Percentiles rank a stretch among this genome's conserved stretches.
phyloP scores from a whole-genome alignment of 2,113 vertebrate genomes.

The Atractosteus spatula region DNA sequence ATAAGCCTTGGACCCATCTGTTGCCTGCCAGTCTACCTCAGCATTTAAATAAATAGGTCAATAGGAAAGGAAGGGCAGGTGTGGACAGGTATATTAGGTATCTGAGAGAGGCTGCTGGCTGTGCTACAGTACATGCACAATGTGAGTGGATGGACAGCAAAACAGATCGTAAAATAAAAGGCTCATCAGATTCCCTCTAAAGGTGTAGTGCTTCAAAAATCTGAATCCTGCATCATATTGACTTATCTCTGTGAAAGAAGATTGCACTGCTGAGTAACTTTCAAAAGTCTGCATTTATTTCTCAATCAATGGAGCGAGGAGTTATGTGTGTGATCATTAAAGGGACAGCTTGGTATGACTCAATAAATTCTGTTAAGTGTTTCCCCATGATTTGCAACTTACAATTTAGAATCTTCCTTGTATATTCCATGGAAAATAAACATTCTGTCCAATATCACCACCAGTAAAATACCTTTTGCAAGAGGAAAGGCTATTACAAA shows the following conservation, averaged over 20 bases:
- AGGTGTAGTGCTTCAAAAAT: neutral
- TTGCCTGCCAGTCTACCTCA: constrained; percentile 35
- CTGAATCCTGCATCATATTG: constrained; percentile 29
- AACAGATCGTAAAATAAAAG: too few relatives aligned
- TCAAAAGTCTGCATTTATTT: neutral
- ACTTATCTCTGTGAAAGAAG: too few relatives aligned
- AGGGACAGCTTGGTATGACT: too few relatives aligned
- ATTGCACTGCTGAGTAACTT: neutral
- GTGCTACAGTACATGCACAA: constrained; percentile 29
- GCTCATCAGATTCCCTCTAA: too few relatives aligned
- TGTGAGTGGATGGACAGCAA: constrained; percentile 59
- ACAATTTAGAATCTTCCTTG: too few relatives aligned
- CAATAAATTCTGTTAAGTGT: too few relatives aligned
- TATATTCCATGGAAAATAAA: too few relatives aligned
- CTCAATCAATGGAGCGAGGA: neutral
- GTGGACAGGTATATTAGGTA: constrained; percentile 40
- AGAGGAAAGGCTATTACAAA: too few relatives aligned
- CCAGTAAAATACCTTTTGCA: too few relatives aligned
- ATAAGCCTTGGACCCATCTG: constrained; percentile 37
- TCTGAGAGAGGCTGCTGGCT: constrained; percentile 25
- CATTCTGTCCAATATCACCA: too few relatives aligned
- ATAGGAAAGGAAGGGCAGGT: constrained; percentile 38
- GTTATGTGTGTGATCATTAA: neutral
- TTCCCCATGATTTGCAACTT: too few relatives aligned
- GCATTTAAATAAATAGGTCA: constrained; percentile 33